Percentiles rank a stretch among this genome's conserved stretches.
These are phyloP conservation scores for Argyrosomus regius DNA, from an alignment of 2,797 vertebrate species.

Conservation along the genomic window DNA sequence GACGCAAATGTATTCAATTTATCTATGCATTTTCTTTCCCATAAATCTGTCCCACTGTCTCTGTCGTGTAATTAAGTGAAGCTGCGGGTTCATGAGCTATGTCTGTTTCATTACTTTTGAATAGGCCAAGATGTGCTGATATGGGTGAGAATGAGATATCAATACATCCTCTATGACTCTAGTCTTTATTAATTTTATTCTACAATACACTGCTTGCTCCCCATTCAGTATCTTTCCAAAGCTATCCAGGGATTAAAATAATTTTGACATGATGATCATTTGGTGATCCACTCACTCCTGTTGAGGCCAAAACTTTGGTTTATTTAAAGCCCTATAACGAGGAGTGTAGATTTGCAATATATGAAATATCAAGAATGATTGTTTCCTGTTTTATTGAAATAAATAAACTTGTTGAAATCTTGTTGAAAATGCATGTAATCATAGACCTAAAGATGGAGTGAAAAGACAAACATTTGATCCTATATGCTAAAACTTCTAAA, in stretches of 20 bases:
- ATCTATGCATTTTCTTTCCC: slow-evolving; percentile 34
- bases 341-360: background rate
- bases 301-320: background rate
- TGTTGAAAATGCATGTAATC: background rate
- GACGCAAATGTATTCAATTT: slow-evolving; percentile 32
- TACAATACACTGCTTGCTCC: slow-evolving; percentile 11
- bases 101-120: slow-evolving; percentile 67
- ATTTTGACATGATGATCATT: slow-evolving; percentile 5
- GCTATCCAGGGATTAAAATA: background rate
- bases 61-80: slow-evolving; percentile 53
- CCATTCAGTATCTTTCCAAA: slow-evolving; percentile 14
- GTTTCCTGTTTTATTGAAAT: background rate
- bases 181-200: slow-evolving; percentile 52
- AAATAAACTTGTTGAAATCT: background rate
- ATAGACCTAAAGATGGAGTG: background rate
- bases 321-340: slow-evolving; percentile 2
- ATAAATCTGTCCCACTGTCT: slow-evolving; percentile 25
- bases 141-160: slow-evolving; percentile 45
- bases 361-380: background rate
- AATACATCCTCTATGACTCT: slow-evolving; percentile 30
- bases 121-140: slow-evolving; percentile 50
- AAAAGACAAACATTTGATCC: slow-evolving; percentile 4
- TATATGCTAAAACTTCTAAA: background rate
- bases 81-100: slow-evolving; percentile 44
- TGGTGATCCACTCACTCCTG: slow-evolving; percentile 15